Evolutionary conservation across 2,113 vertebrate genomes (phyloP).

Genomic region (Engraulis encrasicolus): DNA sequence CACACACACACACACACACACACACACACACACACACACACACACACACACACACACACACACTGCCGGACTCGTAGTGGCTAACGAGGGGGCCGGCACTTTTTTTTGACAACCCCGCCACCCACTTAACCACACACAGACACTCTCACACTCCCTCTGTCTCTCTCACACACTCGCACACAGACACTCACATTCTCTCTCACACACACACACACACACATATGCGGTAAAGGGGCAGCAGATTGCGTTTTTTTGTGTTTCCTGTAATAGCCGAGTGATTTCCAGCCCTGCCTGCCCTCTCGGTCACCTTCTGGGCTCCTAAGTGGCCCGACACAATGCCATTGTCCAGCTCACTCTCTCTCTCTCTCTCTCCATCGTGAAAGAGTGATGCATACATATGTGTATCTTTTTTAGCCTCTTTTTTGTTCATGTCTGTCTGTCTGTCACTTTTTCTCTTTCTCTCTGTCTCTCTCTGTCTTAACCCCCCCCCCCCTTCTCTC

Average conservation of each 20-base stretch:
- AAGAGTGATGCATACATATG: conserved; percentile 30
- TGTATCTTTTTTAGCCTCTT: conserved; percentile 18
- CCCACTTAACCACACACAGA: conserved; percentile 30
- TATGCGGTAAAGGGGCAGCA: conserved; percentile 41
- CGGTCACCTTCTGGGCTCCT: conserved; percentile 71
- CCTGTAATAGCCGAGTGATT: conserved; percentile 63
- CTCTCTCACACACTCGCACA: conserved; percentile 22
- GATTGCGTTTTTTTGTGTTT: conserved; percentile 64
- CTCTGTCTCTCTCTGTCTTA: conserved; percentile 29
- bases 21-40: conserved; percentile 46
- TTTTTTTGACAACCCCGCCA: conserved; percentile 64
- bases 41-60: conserved; percentile 1
- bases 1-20: conserved; percentile 18
- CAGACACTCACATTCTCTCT: conserved; percentile 30
- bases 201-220: conserved; percentile 11
- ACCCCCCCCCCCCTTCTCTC: background rate
- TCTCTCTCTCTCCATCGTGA: conserved; percentile 13
- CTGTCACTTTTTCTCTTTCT: background rate
- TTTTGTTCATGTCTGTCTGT: conserved; percentile 1
- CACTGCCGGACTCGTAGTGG: conserved; percentile 49
- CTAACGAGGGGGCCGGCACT: conserved; percentile 68
- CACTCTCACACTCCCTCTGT: conserved; percentile 4
- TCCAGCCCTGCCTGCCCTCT: conserved; percentile 69
- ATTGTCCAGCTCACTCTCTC: conserved; percentile 54
- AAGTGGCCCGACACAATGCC: conserved; percentile 77